Evolutionary conservation across 2,113 vertebrate species (phyloP).

Genomic region (Thymallus thymallus): DNA sequence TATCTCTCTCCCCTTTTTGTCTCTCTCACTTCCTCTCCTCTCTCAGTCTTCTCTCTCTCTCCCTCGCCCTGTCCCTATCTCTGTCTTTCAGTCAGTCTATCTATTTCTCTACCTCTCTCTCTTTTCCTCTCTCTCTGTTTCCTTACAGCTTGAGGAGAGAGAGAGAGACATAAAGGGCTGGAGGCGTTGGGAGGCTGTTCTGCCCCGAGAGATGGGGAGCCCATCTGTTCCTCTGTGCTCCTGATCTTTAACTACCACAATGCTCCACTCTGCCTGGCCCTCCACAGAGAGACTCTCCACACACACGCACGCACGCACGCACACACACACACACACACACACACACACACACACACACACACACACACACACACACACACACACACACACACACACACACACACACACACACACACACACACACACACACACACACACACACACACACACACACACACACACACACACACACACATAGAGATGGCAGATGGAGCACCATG

Average conservation of each 20-base stretch:
- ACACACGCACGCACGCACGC: constrained; percentile 2
- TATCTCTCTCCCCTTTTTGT: too few relatives aligned
- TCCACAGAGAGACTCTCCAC: constrained; percentile 13
- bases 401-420: constrained; percentile 36
- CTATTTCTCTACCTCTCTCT: constrained; percentile 20
- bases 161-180: constrained; percentile 17
- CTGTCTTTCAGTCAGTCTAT: constrained; percentile 15
- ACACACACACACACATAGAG: constrained; percentile 26
- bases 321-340: constrained; percentile 9
- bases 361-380: constrained; percentile 6
- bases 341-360: constrained; percentile 38
- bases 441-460: constrained; percentile 3
- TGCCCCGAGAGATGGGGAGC: constrained; percentile 42
- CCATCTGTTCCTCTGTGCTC: constrained; percentile 47
- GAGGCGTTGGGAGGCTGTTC: constrained; percentile 37
- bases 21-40: too few relatives aligned
- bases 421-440: constrained; percentile 22
- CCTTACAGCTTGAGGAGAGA: not conserved
- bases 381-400: constrained; percentile 8
- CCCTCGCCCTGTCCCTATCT: not conserved
- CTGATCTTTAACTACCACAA: constrained; percentile 45
- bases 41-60: not conserved
- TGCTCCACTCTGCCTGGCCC: not conserved
- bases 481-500: constrained; percentile 17
- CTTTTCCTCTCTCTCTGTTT: not conserved